A percentile compares a stretch with the other conserved stretches of the same genome.
These are phyloP conservation scores for Craniophora ligustri DNA, from an alignment of 2,888 invertebrate genomes.

Conservation along the genomic window DNA sequence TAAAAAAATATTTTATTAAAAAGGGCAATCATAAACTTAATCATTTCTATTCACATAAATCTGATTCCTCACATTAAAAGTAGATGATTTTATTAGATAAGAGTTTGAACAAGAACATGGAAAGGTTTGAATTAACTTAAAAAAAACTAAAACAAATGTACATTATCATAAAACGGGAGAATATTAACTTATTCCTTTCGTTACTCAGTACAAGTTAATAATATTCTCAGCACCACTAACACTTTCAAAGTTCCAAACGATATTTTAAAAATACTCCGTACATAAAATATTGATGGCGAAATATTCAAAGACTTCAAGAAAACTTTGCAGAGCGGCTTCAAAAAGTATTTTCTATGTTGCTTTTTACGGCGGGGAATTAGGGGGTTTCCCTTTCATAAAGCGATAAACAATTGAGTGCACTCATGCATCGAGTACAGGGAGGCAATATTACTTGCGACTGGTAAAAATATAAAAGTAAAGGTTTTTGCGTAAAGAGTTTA, in stretches of 20 bases:
- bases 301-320: constrained; percentile 1
- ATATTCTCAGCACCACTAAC: background rate
- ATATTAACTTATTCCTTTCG: too few species aligned
- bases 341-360: constrained; percentile 29
- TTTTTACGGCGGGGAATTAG: constrained; percentile 26
- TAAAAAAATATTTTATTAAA: too few species aligned
- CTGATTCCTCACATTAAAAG: too few species aligned
- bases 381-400: constrained; percentile 30
- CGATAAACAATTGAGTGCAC: constrained; percentile 27
- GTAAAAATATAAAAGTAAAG: constrained; percentile 6
- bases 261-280: background rate
- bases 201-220: background rate
- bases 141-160: too few species aligned
- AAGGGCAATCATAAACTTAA: too few species aligned
- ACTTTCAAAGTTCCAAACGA: background rate
- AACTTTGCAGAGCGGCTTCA: background rate
- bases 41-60: too few species aligned
- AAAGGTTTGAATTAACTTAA: too few species aligned
- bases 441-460: constrained; percentile 9
- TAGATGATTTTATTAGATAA: too few species aligned
- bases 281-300: background rate
- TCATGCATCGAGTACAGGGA: constrained; percentile 29
- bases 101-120: too few species aligned
- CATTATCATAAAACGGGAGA: background rate
- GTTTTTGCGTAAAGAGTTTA: background rate